Evolutionary conservation across 2,888 invertebrate species (phyloP).

Genomic region (Leptopilina drosophilae): DNA sequence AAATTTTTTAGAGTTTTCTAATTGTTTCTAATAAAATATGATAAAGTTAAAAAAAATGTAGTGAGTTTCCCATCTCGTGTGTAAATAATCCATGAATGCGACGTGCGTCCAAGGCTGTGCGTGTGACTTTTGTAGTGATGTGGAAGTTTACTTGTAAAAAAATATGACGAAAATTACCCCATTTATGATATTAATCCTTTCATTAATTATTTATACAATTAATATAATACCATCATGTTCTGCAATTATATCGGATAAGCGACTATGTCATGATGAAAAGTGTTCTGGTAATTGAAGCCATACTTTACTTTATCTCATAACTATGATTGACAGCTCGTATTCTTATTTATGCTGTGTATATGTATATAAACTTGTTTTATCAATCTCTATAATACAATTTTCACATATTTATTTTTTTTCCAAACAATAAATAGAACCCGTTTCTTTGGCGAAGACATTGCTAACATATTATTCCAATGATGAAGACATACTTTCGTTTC

Average conservation of each 20-base stretch:
- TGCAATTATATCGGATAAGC: slow-evolving; percentile 81
- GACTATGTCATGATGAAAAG: slow-evolving; percentile 84
- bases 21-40: too few relatives aligned
- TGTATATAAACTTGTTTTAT: slow-evolving; percentile 28
- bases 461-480: slow-evolving; percentile 80
- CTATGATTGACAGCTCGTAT: slow-evolving; percentile 62
- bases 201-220: slow-evolving; percentile 62
- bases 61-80: slow-evolving; percentile 35
- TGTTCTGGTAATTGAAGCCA: slow-evolving; percentile 82
- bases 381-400: slow-evolving; percentile 40
- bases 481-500: slow-evolving; percentile 81
- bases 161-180: slow-evolving; percentile 71
- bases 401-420: neutral
- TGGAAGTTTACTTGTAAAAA: slow-evolving; percentile 70
- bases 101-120: slow-evolving; percentile 60
- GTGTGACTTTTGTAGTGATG: slow-evolving; percentile 69
- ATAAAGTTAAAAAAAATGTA: neutral
- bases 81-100: slow-evolving; percentile 49
- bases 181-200: slow-evolving; percentile 60
- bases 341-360: slow-evolving; percentile 20
- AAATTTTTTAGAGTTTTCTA: too few relatives aligned
- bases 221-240: slow-evolving; percentile 60
- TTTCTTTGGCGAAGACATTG: slow-evolving; percentile 82
- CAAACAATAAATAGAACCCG: slow-evolving; percentile 77
- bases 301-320: slow-evolving; percentile 67